Conservation (phyloP, 2,797 vertebrate species). For the Brotogeris chrysoptera region DNA sequence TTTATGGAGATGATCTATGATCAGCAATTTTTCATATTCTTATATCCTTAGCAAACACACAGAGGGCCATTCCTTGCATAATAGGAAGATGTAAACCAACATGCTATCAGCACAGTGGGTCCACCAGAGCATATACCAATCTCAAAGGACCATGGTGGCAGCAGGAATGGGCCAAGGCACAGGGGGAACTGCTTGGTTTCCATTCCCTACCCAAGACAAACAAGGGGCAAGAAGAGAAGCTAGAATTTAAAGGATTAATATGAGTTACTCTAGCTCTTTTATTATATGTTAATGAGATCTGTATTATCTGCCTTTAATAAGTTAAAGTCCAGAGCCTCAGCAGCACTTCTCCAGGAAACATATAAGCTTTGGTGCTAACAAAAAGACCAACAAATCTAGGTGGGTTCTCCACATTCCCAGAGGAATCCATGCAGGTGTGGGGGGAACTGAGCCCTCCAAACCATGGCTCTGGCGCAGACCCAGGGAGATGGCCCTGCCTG, state of each 20-base stretch:
- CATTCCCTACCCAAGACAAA: constrained; percentile 8
- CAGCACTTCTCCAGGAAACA: constrained; percentile 57
- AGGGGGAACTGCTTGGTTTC: background rate
- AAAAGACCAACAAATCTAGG: background rate
- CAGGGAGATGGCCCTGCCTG: background rate
- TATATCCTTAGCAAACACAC: constrained; percentile 52
- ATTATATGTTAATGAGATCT: constrained; percentile 54
- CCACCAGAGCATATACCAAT: background rate
- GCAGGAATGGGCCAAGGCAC: background rate
- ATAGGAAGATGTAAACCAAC: background rate
- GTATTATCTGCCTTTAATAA: constrained; percentile 49
- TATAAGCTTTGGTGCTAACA: background rate
- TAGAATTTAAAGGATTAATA: constrained; percentile 66
- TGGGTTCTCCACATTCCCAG: background rate
- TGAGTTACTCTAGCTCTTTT: constrained; percentile 45
- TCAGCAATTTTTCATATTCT: constrained; percentile 87
- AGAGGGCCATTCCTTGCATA: background rate
- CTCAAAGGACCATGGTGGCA: background rate
- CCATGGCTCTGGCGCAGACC: background rate
- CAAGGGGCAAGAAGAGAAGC: background rate
- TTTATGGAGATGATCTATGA: constrained; percentile 88
- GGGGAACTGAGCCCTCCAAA: background rate
- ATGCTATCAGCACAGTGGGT: background rate
- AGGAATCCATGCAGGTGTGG: background rate
- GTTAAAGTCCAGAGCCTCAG: constrained; percentile 53